Evolutionary conservation across 2,888 invertebrate genomes (phyloP), one percentile per base, ranked within the genome.

Genomic region (Drosophila mimetica): DNA sequence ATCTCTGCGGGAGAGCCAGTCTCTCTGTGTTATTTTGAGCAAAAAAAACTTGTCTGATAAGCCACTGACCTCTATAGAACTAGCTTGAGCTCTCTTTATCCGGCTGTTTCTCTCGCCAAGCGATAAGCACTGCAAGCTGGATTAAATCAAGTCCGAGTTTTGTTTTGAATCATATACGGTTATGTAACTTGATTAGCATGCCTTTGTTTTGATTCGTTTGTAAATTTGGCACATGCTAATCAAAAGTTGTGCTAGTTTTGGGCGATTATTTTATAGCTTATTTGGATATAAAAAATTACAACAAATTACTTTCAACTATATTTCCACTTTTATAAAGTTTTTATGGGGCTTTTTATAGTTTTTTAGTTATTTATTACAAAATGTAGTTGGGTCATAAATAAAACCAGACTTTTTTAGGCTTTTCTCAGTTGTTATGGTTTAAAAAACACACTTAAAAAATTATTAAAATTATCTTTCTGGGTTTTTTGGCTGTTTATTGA

Each of bases 11-110:
- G 41, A 47, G 52, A 61, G 64, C 46, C 42, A 14, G 41, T 11
- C 36, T 61, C 39, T 42, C n/a, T 42, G 20, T 3, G 9, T 63
- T 28, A 41, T 63, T 63, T 18, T 18, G 16, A 28, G n/a, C n/a
- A 53, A 14, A 44, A n/a, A 20, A 66, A 75, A 58, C 76, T 71
- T 48, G 61, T 53, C 53, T 61, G 82, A 82, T 82, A 82, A 82
- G 82, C 85, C 87, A 84, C 77, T 82, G 82, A 82, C 82, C 82
- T 84, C 82, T 52, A 51, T 47, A 37, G 20, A 66, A 44, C 70
- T 71, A 72, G 72, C 55, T 60, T 57, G 41, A 44, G 36, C 57
- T 63, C 48, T 34, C 34, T 28, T 9, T 64, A 16, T n/a, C 18
- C 30, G 32, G 22, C 32, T 2, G 30, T 20, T 42, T 20, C 34